A percentile compares a stretch with the other conserved stretches of the same genome.
Evolutionary conservation across 1,140 invertebrate species (phyloP).

Genomic region (Sycophila sp.): DNA sequence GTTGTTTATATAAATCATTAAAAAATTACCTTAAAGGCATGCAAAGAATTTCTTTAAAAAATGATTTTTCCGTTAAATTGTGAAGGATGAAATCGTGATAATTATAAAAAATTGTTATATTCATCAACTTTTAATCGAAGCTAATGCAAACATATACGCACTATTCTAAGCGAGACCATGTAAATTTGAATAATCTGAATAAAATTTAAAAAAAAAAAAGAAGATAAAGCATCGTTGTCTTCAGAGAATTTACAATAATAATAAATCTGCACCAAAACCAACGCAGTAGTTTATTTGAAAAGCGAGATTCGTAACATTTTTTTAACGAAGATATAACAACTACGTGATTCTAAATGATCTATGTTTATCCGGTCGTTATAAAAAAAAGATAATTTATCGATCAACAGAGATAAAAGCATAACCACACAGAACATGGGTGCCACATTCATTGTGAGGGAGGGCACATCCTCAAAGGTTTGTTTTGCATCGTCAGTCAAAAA

Average conservation of each 20-base stretch:
- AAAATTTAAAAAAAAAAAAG: neutral
- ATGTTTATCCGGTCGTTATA: slow-evolving; percentile 9
- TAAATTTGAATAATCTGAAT: slow-evolving; percentile 4
- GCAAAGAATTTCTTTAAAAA: slow-evolving; percentile 14
- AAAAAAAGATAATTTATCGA: too few relatives aligned
- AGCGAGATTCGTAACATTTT: neutral
- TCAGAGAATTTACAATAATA: neutral
- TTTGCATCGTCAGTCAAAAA: slow-evolving; percentile 55
- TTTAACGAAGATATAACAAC: neutral
- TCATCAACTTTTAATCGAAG: slow-evolving; percentile 20
- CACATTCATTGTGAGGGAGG: slow-evolving; percentile 56
- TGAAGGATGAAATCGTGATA: slow-evolving; percentile 25
- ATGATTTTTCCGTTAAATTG: slow-evolving; percentile 13
- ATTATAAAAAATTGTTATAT: slow-evolving; percentile 20
- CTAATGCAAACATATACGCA: slow-evolving; percentile 37
- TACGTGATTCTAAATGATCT: neutral
- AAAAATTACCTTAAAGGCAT: slow-evolving; percentile 17
- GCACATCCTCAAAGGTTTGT: slow-evolving; percentile 34
- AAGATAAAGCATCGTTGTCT: neutral
- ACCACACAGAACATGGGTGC: slow-evolving; percentile 57
- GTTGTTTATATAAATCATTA: slow-evolving; percentile 5
- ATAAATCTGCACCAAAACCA: slow-evolving; percentile 30
- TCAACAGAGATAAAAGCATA: slow-evolving; percentile 54
- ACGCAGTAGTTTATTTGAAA: slow-evolving; percentile 1
- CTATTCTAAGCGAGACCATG: slow-evolving; percentile 37